Evolutionary conservation across 1,140 invertebrate species (phyloP), one percentile per base, ranked within the genome.

Genomic region (Drosophila ogumai): DNA sequence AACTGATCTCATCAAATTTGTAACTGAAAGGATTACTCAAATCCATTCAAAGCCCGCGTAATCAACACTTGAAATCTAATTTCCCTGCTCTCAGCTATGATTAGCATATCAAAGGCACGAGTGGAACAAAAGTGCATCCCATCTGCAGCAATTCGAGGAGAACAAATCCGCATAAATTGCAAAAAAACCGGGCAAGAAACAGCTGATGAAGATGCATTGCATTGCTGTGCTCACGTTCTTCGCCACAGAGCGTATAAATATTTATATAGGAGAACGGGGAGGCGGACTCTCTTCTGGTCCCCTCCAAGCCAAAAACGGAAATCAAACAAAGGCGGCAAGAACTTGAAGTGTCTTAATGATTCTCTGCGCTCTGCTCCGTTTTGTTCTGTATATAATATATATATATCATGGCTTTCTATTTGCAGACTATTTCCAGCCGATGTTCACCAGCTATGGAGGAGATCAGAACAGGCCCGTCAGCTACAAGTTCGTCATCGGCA

Each of bases 391-490:
- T 49, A n/a, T n/a, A 49, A 49, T 46, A 46, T 46, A 13, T 56
- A 43, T 46, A 40, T 58, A 49, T 55, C n/a, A 31, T 40, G 40
- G 17, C 15, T 25, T 60, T 43, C 36, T n/a, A 41, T 67, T 93
- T 93, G 43, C 81, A 94, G 94, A 92, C 79, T 79, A 92, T 34
- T 96, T 95, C 94, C 75, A 91, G 65, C 95, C 95, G 47, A 92
- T 94, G 49, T 96, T 96, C 84, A 94, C 94, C 71, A 94, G 93
- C 67, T 94, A 95, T 80, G 93, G 94, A 79, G 95, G 95, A 8
- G 93, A 94, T 40, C 87, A 93, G 61, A 94, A 81, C 63, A 64
- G 57, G n/a, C 52, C 41, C 22, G 76, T 90, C 47, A 36, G 59
- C 12, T 91, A 75, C 34, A 92, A 92, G 57, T 94, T 95, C 80